These are phyloP conservation scores for Zosterops hypoxanthus DNA, from an alignment of 2,113 vertebrate species.

Conservation along the genomic window DNA sequence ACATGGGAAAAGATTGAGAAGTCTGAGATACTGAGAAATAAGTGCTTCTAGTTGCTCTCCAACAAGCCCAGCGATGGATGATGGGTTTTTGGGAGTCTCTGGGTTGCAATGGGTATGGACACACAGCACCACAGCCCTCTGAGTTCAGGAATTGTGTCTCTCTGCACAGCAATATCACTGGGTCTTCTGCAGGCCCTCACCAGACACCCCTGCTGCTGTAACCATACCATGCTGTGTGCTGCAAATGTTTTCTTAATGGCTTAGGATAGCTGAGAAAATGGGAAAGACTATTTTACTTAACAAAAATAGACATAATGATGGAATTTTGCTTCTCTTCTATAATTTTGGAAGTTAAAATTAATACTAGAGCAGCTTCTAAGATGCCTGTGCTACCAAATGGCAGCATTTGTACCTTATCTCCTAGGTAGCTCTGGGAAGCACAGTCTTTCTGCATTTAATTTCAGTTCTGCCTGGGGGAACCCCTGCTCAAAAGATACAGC, in stretches of 20 bases:
- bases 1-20: neutral
- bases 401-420: neutral
- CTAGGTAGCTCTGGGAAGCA: neutral
- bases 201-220: neutral
- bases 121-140: neutral
- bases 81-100: neutral
- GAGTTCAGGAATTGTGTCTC: neutral
- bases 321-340: neutral
- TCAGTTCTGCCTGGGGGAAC: neutral
- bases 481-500: neutral
- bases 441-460: neutral
- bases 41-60: neutral
- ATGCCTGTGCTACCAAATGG: neutral
- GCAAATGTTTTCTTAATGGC: neutral
- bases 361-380: neutral
- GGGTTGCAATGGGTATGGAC: neutral
- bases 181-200: neutral
- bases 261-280: neutral
- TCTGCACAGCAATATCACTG: neutral
- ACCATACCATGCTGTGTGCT: rapidly evolving
- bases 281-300: neutral
- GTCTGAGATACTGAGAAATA: neutral
- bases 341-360: neutral
- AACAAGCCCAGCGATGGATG: neutral
- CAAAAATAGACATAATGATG: neutral